Percentiles rank a stretch among this genome's conserved stretches.
phyloP scores from a whole-genome alignment of 2,888 invertebrate species.

The Eurois occulta region DNA sequence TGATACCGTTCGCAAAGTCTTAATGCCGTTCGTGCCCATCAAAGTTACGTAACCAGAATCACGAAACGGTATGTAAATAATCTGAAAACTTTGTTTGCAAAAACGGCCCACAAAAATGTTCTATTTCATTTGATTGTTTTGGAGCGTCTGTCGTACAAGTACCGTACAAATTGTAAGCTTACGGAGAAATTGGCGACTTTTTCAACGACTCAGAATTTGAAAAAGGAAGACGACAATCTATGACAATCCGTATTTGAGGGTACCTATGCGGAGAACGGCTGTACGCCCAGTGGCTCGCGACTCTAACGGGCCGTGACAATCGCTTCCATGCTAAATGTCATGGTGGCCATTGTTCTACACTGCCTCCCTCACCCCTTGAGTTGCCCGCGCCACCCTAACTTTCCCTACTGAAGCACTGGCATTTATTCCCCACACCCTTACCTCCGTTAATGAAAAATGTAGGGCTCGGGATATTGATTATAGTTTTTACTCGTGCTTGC shows the following conservation, averaged over 20 bases:
- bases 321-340: conserved; percentile 90
- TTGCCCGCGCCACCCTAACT: conserved; percentile 75
- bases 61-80: conserved; percentile 62
- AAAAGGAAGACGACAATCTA: conserved; percentile 74
- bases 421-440: conserved; percentile 85
- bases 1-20: conserved; percentile 62
- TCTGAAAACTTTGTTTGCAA: conserved; percentile 55
- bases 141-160: conserved; percentile 29
- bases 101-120: conserved; percentile 53
- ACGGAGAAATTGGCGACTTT: conserved; percentile 39
- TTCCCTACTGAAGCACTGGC: conserved; percentile 83
- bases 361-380: conserved; percentile 71
- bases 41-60: conserved; percentile 62
- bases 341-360: conserved; percentile 88
- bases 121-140: conserved; percentile 54
- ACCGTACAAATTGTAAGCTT: conserved; percentile 50
- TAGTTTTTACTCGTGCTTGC: conserved; percentile 68
- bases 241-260: conserved; percentile 80
- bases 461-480: conserved; percentile 80
- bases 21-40: conserved; percentile 63
- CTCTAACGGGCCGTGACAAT: conserved; percentile 89
- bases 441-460: conserved; percentile 84
- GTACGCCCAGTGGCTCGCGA: conserved; percentile 84
- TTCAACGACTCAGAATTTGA: conserved; percentile 47
- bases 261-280: conserved; percentile 81